Conservation (phyloP, 1,140 invertebrate genomes). For the Pachypeltis micranthus region DNA sequence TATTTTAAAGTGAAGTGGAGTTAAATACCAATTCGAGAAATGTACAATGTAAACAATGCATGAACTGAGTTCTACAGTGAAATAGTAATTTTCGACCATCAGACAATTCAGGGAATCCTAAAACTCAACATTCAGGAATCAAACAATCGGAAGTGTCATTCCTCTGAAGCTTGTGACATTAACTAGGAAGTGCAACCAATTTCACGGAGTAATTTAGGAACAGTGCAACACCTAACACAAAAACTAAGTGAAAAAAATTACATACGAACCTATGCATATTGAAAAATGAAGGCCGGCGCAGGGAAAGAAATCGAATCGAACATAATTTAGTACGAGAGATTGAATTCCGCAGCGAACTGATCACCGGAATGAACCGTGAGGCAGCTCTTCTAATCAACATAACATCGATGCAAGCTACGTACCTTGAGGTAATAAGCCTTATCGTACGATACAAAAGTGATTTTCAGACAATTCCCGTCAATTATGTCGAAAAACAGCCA, state of each 20-base stretch:
- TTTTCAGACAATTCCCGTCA: too few species aligned
- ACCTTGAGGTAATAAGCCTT: too few species aligned
- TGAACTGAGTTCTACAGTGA: too few species aligned
- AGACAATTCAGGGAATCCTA: neutral
- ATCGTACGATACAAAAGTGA: too few species aligned
- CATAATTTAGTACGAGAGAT: neutral
- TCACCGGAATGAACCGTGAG: neutral
- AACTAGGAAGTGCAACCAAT: neutral
- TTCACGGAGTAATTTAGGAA: neutral
- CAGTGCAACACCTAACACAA: neutral
- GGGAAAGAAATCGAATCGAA: neutral
- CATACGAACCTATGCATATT: neutral
- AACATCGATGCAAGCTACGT: neutral
- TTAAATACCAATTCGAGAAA: too few species aligned
- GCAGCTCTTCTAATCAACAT: neutral
- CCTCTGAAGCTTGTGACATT: neutral
- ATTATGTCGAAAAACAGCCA: too few species aligned
- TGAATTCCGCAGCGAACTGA: neutral
- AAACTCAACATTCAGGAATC: neutral
- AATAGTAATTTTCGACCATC: neutral
- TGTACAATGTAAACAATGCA: too few species aligned
- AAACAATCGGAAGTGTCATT: neutral
- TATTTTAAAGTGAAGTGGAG: too few species aligned
- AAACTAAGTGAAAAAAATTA: neutral
- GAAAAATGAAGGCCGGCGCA: neutral